Evolutionary conservation across 2,797 vertebrate genomes (phyloP), one percentile per base, ranked within the genome.

Genomic region (Morelia viridis): DNA sequence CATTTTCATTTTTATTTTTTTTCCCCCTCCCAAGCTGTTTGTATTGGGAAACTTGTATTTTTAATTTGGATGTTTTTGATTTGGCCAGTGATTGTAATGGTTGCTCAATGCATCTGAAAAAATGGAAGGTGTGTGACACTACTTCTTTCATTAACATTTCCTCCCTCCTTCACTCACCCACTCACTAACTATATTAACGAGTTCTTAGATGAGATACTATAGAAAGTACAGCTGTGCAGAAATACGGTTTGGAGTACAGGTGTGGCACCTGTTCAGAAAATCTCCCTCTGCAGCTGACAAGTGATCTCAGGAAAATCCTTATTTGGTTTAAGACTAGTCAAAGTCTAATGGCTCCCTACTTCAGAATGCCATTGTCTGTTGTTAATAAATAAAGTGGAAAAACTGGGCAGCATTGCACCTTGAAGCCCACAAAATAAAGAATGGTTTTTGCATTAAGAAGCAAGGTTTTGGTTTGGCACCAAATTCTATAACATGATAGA

Each of bases 401-500:
- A 84, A 41, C 60, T 80, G 46, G 22, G 76, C 76, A 80, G 76
- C 76, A 80, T 80, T 19, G 76, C 28, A 17, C 76, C 76, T 80
- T 80, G 76, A 85, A 31, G 68, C 24, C 24, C 7, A 68, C 12
- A 46, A 68, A 65, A 10, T 65, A 11, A 24, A 11, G 6, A 46
- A 80, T 62, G 56, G 0, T 88, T 92, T 92, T 90, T 91, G 4
- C 31, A n/a, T 58, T 94, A 80, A 80, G 41, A 80, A 80, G 46
- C 9, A 80, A 80, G 76, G 4, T 80, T 80, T 80, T 46, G 41
- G 41, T 80, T 46, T 80, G 76, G 58, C 56, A 80, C 12, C 89
- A 62, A 91, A 91, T 95, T 95, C 94, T 90, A 90, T 94, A 94
- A 71, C 95, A 96, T 92, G 92, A 89, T 85, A 91, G 90, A 94